Conservation (phyloP, 2,113 vertebrate genomes). For the Haliaeetus leucogaster region DNA sequence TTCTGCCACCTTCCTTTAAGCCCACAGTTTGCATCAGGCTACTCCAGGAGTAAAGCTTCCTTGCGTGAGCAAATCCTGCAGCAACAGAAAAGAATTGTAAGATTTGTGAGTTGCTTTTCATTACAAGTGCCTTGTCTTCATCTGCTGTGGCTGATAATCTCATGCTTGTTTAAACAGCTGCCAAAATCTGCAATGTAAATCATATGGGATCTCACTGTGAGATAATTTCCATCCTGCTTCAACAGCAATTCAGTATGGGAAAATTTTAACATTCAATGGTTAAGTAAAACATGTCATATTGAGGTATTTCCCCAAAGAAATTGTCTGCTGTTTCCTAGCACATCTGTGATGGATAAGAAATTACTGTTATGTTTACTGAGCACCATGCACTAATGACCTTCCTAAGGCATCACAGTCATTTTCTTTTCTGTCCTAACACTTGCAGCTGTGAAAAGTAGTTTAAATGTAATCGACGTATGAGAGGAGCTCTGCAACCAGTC, state of each 20-base stretch:
- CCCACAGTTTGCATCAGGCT: neutral
- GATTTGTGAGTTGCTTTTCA: neutral
- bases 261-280: neutral
- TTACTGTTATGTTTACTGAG: neutral
- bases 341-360: neutral
- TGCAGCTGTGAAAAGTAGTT: neutral
- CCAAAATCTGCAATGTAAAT: neutral
- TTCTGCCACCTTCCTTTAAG: neutral
- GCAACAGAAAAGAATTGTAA: neutral
- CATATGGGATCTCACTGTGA: neutral
- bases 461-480: neutral
- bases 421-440: neutral
- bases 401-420: neutral
- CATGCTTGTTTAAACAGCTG: neutral
- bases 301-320: neutral
- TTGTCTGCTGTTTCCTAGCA: neutral
- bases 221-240: neutral
- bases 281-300: neutral
- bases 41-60: neutral
- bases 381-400: neutral
- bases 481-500: neutral
- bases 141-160: neutral
- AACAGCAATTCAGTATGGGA: neutral
- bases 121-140: neutral
- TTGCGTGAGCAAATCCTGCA: neutral